Evolutionary conservation across 2,888 invertebrate genomes (phyloP).

Genomic region (Sinotaia quadrata): DNA sequence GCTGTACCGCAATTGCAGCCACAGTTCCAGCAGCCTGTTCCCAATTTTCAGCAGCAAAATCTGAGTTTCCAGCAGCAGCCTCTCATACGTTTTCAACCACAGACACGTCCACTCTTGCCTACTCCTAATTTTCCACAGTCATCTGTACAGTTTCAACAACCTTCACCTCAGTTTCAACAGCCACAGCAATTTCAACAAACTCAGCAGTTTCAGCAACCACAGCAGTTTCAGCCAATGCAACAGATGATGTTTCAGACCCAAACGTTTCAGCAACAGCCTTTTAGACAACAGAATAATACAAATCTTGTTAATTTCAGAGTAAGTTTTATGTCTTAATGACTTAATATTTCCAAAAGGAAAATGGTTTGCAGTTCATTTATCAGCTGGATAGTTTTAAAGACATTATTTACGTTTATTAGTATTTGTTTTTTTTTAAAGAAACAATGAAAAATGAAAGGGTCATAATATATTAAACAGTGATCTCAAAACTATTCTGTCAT

Average conservation of each 20-base stretch:
- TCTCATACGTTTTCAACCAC: background rate
- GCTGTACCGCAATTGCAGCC: background rate
- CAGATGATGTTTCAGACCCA: background rate
- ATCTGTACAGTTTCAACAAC: background rate
- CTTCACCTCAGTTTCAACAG: background rate
- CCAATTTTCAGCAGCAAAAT: background rate
- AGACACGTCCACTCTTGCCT: too few relatives aligned
- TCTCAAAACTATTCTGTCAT: too few relatives aligned
- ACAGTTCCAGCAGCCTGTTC: slow-evolving; percentile 7
- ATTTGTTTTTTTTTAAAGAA: too few relatives aligned
- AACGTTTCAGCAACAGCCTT: background rate
- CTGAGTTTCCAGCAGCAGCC: background rate
- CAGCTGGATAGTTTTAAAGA: too few relatives aligned
- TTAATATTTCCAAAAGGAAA: background rate
- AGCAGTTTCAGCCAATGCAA: background rate
- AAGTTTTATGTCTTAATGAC: background rate
- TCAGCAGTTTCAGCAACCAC: background rate
- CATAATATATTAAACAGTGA: too few relatives aligned
- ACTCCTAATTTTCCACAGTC: background rate
- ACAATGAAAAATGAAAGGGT: too few relatives aligned
- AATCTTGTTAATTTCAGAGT: slow-evolving; percentile 15
- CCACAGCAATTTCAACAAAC: background rate
- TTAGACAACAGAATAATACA: background rate
- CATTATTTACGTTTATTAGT: too few relatives aligned
- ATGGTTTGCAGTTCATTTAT: too few relatives aligned